Evolutionary conservation across 2,888 invertebrate species (phyloP).

Genomic region (Zootermopsis nevadensis): DNA sequence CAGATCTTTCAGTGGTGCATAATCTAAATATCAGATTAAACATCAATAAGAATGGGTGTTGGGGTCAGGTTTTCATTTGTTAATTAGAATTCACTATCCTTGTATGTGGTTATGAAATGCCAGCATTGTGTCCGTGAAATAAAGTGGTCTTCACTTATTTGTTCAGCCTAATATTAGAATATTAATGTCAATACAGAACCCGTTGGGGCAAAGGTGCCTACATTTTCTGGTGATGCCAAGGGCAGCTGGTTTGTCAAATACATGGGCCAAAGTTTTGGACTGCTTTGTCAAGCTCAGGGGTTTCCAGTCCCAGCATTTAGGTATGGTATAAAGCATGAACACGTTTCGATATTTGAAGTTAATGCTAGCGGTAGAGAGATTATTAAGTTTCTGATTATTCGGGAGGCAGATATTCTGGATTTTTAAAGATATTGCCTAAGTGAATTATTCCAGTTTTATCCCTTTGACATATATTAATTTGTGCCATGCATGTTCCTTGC

Average conservation of each 20-base stretch:
- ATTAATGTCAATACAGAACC: constrained; percentile 67
- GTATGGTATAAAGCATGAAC: constrained; percentile 9
- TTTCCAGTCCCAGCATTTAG: constrained; percentile 46
- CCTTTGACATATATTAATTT: too few species aligned
- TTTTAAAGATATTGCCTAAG: neutral
- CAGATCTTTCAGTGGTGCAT: too few species aligned
- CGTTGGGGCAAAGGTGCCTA: constrained; percentile 74
- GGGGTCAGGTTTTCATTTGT: too few species aligned
- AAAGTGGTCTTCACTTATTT: too few species aligned
- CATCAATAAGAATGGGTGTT: too few species aligned
- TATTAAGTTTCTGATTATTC: too few species aligned
- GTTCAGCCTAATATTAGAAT: neutral
- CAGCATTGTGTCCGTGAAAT: too few species aligned
- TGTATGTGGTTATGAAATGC: too few species aligned
- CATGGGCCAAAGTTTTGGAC: constrained; percentile 59
- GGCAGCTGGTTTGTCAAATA: constrained; percentile 58
- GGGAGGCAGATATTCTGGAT: neutral
- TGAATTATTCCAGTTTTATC: neutral
- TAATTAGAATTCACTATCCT: too few species aligned
- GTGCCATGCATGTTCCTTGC: too few species aligned
- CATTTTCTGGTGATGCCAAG: constrained; percentile 71
- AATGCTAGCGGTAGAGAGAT: too few species aligned
- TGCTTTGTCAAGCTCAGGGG: constrained; percentile 68
- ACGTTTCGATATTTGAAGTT: neutral
- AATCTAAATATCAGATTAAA: too few species aligned